Conservation (phyloP, 2,888 invertebrate species). For the Formica aserva region DNA sequence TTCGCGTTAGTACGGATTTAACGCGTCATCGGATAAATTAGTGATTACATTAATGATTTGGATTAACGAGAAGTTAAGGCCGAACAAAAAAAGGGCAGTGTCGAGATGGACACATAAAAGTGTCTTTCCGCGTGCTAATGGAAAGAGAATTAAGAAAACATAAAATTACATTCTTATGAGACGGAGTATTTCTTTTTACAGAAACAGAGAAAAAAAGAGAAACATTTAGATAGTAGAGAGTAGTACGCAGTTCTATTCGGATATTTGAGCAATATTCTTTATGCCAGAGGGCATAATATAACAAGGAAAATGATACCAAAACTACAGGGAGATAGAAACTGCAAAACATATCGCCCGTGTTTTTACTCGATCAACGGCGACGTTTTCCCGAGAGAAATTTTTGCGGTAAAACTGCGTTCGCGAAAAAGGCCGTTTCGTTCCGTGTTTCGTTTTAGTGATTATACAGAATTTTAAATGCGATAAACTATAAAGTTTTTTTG, state of each 20-base stretch:
- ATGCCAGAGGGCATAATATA: not conserved
- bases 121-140: not conserved
- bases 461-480: not conserved
- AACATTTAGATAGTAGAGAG: not conserved
- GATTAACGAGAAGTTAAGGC: conserved; percentile 31
- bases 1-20: conserved; percentile 5
- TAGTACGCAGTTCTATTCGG: not conserved
- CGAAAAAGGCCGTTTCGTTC: not conserved
- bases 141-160: not conserved
- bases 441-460: not conserved
- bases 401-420: not conserved
- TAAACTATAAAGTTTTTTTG: conserved; percentile 5
- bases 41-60: conserved; percentile 20
- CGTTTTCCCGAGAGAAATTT: not conserved
- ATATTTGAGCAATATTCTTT: not conserved
- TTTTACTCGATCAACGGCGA: conserved; percentile 13
- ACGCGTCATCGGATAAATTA: conserved; percentile 7
- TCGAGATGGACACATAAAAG: not conserved
- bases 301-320: not conserved
- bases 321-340: not conserved
- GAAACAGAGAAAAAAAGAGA: not conserved
- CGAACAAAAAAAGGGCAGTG: not conserved
- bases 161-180: not conserved
- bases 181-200: not conserved
- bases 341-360: not conserved